phyloP scores from a whole-genome alignment of 2,797 vertebrate genomes.

The Sebastes minor region DNA sequence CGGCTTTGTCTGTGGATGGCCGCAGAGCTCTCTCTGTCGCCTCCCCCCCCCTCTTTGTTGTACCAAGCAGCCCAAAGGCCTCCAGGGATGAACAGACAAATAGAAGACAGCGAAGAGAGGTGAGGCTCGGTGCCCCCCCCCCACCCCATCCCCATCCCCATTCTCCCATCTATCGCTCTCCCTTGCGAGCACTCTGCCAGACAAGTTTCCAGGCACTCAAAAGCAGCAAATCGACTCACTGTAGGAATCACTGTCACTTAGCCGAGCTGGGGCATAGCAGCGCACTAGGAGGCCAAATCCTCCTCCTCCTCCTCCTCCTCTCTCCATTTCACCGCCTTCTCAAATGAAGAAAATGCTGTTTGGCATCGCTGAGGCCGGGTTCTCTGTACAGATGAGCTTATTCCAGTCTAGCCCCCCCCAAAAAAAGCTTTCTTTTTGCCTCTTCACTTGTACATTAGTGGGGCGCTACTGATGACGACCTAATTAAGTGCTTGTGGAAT shows the following conservation, averaged over 20 bases:
- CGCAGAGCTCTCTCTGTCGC: conserved; percentile 49
- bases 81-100: conserved; percentile 76
- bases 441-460: conserved; percentile 39
- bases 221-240: conserved; percentile 76
- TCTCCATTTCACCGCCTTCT: conserved; percentile 54
- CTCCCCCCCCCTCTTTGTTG: conserved; percentile 64
- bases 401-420: conserved; percentile 1
- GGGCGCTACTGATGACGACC: conserved; percentile 35
- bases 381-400: conserved; percentile 36
- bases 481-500: conserved; percentile 61
- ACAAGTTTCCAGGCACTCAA: conserved; percentile 76
- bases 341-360: conserved; percentile 62
- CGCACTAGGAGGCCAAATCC: conserved; percentile 60
- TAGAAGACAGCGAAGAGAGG: conserved; percentile 68
- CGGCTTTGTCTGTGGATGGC: conserved; percentile 67
- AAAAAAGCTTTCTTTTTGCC: conserved; percentile 19
- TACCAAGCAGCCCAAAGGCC: conserved; percentile 70
- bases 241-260: conserved; percentile 77
- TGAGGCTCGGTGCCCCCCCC: conserved; percentile 39
- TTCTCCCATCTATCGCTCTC: conserved; percentile 63
- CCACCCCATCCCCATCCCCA: not conserved
- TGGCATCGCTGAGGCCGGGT: conserved; percentile 23
- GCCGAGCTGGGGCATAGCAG: conserved; percentile 59
- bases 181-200: conserved; percentile 70
- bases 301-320: conserved; percentile 46